Conservation (phyloP, 1,140 invertebrate species). For the Dreissena polymorpha region DNA sequence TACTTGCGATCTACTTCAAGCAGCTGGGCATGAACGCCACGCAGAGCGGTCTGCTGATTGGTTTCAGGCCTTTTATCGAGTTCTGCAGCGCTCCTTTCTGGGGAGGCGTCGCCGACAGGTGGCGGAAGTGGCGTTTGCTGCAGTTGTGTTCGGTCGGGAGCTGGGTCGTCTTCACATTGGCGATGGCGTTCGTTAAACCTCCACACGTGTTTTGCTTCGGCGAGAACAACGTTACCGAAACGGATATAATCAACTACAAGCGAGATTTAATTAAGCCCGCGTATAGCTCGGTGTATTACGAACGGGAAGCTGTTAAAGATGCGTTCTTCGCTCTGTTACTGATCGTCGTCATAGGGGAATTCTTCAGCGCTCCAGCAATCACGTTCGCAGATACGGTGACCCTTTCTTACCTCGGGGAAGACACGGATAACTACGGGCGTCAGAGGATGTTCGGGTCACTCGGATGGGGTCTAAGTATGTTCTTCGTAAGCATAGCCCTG, state of each 20-base stretch:
- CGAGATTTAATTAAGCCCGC: slow-evolving; percentile 92
- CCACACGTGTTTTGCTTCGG: slow-evolving; percentile 82
- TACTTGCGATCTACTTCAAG: slow-evolving; percentile 99
- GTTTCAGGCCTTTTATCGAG: slow-evolving; percentile 94
- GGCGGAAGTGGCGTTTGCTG: slow-evolving; percentile 84
- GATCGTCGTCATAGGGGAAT: slow-evolving; percentile 97
- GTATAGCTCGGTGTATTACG: slow-evolving; percentile 96
- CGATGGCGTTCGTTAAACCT: slow-evolving; percentile 96
- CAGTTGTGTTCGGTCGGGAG: slow-evolving; percentile 94
- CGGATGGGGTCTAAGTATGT: slow-evolving; percentile 99
- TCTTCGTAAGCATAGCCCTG: slow-evolving; percentile 96
- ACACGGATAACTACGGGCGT: slow-evolving; percentile 94
- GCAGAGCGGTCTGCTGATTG: slow-evolving; percentile 92
- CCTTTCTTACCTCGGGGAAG: slow-evolving; percentile 91
- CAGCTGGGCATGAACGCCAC: slow-evolving; percentile 98
- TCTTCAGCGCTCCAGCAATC: slow-evolving; percentile 97
- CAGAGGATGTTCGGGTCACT: slow-evolving; percentile 99
- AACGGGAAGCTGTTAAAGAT: slow-evolving; percentile 93
- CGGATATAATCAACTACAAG: slow-evolving; percentile 84
- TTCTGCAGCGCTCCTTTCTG: slow-evolving; percentile 99
- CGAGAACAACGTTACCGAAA: slow-evolving; percentile 85
- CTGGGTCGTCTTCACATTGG: slow-evolving; percentile 98
- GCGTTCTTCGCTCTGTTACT: slow-evolving; percentile 93
- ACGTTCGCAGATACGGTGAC: slow-evolving; percentile 91
- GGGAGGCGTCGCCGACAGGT: slow-evolving; percentile 93